Base-by-base conservation (phyloP, 2,888 invertebrate genomes). In the Nemoura dubitans region DNA sequence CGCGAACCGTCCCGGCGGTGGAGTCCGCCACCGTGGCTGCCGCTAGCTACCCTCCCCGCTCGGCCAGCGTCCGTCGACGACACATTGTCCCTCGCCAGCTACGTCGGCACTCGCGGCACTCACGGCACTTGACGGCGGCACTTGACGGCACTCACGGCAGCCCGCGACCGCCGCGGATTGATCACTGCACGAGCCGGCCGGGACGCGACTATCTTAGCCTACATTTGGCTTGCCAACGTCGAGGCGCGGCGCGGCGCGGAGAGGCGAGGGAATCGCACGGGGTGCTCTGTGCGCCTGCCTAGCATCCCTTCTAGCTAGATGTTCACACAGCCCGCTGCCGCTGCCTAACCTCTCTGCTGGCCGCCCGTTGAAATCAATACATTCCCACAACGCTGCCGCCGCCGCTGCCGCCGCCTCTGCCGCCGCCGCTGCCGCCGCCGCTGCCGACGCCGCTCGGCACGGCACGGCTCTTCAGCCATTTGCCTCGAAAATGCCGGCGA, bases 311-410 rank as follows among this genome's bases (percentile, higher is more conserved):
- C 81, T 78, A 21, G 81, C 81, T 81, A 81, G 59, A 59, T 81
- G 81, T 29, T 30, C 81, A 27, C 81, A 27, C 81, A 81, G 28
- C 81, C 21, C 21, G 59, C 59, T 21, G 59, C 59, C 14, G 59
- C 59, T 21, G 59, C 81, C 81, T 81, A 81, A 81, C 81, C 81
- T 81, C 86, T 81, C 86, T 30, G 81, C 59, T 87, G 78, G 14
- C 82, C 42, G 36, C 78, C 83, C 77, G 26, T 26, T 85, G 76
- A 25, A 82, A 84, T 81, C 81, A 85, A 85, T 80, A 83, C 85
- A 77, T 84, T 84, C 77, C 77, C 83, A 83, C 83, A 36, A 77
- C 76, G 29, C 26, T 36, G 59, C 76, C 25, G 59, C 59, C 85
- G 43, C 29, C 6, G 43, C 16, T 82, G 81, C 30, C 42, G 77